Evolutionary conservation across 1,140 invertebrate genomes (phyloP).

Genomic region (Aphis gossypii): DNA sequence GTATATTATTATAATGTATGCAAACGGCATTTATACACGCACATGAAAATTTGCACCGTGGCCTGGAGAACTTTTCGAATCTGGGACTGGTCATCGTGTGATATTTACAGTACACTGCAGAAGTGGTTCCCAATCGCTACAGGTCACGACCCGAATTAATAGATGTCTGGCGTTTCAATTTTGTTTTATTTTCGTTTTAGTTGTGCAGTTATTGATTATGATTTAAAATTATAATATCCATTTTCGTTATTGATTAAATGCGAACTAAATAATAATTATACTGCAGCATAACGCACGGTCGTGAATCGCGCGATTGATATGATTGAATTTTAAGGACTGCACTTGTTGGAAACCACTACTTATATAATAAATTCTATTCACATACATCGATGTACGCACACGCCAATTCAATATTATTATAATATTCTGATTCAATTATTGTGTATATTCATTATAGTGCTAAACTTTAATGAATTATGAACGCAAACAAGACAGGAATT

Average conservation of each 20-base stretch:
- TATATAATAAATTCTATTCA: background rate
- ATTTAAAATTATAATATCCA: background rate
- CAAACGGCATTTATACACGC: background rate
- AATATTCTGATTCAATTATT: background rate
- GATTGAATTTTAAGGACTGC: background rate
- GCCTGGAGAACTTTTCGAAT: background rate
- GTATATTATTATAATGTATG: background rate
- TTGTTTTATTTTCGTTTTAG: background rate
- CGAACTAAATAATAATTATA: background rate
- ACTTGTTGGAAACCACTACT: background rate
- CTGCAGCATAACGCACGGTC: background rate
- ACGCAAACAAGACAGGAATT: background rate
- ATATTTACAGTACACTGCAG: background rate
- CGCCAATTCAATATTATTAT: background rate
- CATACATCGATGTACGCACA: background rate
- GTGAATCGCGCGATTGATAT: background rate
- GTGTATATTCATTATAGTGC: background rate
- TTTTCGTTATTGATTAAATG: background rate
- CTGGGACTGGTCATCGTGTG: background rate
- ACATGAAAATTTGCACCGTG: background rate
- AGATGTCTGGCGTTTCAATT: background rate
- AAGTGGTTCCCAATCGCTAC: background rate
- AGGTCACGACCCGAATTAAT: constrained; percentile 1
- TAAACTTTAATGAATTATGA: background rate
- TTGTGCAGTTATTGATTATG: background rate